These are phyloP conservation scores for Squalus acanthias DNA, from an alignment of 2,797 vertebrate genomes.

Conservation along the genomic window DNA sequence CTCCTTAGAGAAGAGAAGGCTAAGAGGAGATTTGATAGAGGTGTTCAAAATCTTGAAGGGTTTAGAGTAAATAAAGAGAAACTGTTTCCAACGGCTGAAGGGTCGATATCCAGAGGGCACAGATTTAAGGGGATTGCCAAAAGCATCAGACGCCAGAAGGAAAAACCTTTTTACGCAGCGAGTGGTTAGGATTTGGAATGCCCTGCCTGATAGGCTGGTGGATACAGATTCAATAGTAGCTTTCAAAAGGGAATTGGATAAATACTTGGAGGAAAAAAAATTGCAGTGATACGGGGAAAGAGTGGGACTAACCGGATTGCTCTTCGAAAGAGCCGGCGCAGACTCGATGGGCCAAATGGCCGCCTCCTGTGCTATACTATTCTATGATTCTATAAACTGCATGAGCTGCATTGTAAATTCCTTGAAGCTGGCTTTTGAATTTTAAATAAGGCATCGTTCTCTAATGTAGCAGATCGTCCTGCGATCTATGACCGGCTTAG, in stretches of 20 bases:
- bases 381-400: neutral
- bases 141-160: too few species aligned
- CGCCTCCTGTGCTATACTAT: neutral
- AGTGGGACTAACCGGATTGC: neutral
- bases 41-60: neutral
- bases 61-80: neutral
- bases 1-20: neutral
- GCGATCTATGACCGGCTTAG: neutral
- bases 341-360: neutral
- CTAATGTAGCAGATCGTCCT: neutral
- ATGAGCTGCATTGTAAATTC: neutral
- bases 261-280: neutral
- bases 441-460: neutral
- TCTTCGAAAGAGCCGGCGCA: neutral
- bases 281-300: neutral
- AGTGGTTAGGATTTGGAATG: neutral
- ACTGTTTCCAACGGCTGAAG: neutral
- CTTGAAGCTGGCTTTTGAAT: neutral
- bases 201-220: neutral
- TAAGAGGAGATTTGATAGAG: neutral
- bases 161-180: neutral
- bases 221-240: neutral
- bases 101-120: neutral
- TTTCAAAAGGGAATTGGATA: neutral
- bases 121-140: neutral